Evolutionary conservation across 2,113 vertebrate species (phyloP).

Genomic region (Plecturocebus donacophilus): DNA sequence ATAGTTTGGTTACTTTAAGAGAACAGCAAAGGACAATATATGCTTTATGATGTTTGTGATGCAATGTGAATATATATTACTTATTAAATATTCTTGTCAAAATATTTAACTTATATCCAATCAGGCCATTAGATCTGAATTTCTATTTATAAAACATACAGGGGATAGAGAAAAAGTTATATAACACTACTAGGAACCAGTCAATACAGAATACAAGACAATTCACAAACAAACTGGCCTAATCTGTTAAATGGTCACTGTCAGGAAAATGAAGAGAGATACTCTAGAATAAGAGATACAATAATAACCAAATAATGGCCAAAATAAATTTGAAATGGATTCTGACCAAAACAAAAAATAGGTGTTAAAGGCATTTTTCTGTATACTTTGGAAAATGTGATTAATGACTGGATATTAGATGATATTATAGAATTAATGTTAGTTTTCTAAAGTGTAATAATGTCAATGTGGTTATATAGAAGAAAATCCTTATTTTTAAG

Average conservation of each 20-base stretch:
- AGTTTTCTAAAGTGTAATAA: background rate
- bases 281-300: background rate
- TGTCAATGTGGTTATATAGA: background rate
- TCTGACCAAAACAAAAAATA: background rate
- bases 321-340: background rate
- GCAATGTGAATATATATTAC: background rate
- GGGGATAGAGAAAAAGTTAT: background rate
- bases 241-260: background rate
- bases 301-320: background rate
- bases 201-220: background rate
- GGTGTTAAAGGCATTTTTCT: background rate
- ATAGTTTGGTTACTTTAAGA: background rate
- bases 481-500: background rate
- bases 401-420: background rate
- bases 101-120: background rate
- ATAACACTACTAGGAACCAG: background rate
- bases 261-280: background rate
- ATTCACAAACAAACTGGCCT: background rate
- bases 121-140: background rate
- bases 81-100: background rate
- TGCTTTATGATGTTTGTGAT: background rate
- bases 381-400: slow-evolving; percentile 4
- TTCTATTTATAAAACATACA: background rate
- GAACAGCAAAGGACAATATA: background rate
- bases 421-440: background rate